These are phyloP conservation scores for Papilio dardanus DNA, from an alignment of 1,140 invertebrate genomes.

Conservation along the genomic window DNA sequence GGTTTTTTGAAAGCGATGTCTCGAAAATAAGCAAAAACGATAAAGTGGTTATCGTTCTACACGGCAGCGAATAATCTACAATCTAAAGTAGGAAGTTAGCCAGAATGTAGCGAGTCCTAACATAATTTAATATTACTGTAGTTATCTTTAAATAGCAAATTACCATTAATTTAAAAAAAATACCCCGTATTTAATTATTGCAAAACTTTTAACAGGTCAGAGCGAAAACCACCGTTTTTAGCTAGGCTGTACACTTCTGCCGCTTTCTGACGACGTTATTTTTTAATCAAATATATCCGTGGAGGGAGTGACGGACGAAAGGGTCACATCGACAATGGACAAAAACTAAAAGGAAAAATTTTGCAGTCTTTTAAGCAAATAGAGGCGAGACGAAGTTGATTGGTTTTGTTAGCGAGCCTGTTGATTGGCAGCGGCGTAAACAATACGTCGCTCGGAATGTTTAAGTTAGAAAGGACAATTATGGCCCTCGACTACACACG, in stretches of 20 bases:
- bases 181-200: too few relatives aligned
- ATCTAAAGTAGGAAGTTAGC: too few relatives aligned
- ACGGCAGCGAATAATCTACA: too few relatives aligned
- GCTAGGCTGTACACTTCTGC: slow-evolving; percentile 37
- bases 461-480: slow-evolving; percentile 79
- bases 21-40: background rate
- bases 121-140: too few relatives aligned
- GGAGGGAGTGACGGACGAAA: slow-evolving; percentile 78
- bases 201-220: background rate
- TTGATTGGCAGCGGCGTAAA: slow-evolving; percentile 81
- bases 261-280: slow-evolving; percentile 82
- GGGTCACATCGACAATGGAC: slow-evolving; percentile 78
- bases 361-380: slow-evolving; percentile 79
- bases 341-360: slow-evolving; percentile 80
- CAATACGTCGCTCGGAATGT: slow-evolving; percentile 72
- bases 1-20: background rate
- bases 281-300: slow-evolving; percentile 83
- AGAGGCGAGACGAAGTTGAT: slow-evolving; percentile 81
- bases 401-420: slow-evolving; percentile 81
- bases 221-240: background rate
- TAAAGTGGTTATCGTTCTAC: background rate
- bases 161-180: too few relatives aligned
- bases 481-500: slow-evolving; percentile 62
- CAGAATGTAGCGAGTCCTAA: too few relatives aligned
- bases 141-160: too few relatives aligned